A percentile compares a stretch with the other conserved stretches of the same genome.
Evolutionary conservation across 1,140 invertebrate species (phyloP).

Genomic region (Drosophila bifasciata): DNA sequence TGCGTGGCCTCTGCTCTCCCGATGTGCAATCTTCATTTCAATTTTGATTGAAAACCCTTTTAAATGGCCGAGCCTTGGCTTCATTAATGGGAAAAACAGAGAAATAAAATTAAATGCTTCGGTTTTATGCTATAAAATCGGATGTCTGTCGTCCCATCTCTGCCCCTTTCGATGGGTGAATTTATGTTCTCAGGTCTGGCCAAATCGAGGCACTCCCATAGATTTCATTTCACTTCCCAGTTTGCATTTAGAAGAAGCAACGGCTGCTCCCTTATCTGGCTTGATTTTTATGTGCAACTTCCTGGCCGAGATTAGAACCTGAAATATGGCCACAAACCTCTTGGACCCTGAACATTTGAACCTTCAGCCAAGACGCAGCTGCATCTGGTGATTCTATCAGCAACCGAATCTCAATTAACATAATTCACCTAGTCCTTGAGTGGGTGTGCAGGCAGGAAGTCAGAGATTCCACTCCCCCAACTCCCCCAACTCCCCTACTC

Average conservation of each 20-base stretch:
- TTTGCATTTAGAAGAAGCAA: constrained; percentile 41
- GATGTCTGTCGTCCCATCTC: constrained; percentile 2
- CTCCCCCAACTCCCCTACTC: constrained; percentile 14
- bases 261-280: constrained; percentile 19
- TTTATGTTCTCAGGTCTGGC: constrained; percentile 36
- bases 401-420: constrained; percentile 72
- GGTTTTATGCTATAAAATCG: constrained; percentile 41
- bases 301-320: constrained; percentile 53
- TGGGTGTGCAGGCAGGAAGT: constrained; percentile 14
- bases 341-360: constrained; percentile 8
- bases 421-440: constrained; percentile 66
- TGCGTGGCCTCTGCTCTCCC: constrained; percentile 6
- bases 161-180: constrained; percentile 23
- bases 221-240: constrained; percentile 39
- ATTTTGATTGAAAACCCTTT: constrained; percentile 69
- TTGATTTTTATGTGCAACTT: constrained; percentile 60
- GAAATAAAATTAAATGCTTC: constrained; percentile 45
- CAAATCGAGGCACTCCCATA: constrained; percentile 25
- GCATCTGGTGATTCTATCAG: constrained; percentile 52
- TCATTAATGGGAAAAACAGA: constrained; percentile 48
- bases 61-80: constrained; percentile 31
- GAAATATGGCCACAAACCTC: constrained; percentile 54
- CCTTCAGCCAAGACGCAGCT: constrained; percentile 37
- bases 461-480: constrained; percentile 6
- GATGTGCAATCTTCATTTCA: constrained; percentile 18